Conservation (phyloP, 2,888 invertebrate species). For the Erannis defoliaria region DNA sequence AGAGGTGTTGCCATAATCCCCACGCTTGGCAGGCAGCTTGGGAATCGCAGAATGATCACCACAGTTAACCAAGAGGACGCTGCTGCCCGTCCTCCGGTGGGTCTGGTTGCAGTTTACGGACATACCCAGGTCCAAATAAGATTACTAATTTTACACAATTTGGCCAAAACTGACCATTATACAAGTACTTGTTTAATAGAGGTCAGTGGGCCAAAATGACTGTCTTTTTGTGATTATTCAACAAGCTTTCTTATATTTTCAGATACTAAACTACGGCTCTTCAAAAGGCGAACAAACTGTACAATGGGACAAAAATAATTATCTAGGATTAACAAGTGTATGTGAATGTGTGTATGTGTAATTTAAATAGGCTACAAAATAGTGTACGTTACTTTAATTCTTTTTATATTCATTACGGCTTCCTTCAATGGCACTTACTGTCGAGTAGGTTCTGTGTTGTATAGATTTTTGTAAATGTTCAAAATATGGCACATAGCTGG, state of each 20-base stretch:
- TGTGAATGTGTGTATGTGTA: conserved; percentile 33
- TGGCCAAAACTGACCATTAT: too few species aligned
- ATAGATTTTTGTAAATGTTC: conserved; percentile 19
- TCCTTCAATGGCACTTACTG: conserved; percentile 4
- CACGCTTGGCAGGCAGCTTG: too few species aligned
- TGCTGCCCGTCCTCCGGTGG: too few species aligned
- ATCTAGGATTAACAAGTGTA: conserved; percentile 39
- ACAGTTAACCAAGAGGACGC: too few species aligned
- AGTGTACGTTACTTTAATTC: conserved; percentile 3
- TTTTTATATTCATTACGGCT: conserved; percentile 28
- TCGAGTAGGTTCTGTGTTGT: conserved; percentile 8
- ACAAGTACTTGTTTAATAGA: too few species aligned
- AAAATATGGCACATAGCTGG: conserved; percentile 14
- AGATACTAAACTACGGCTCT: conserved; percentile 39
- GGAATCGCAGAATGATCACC: too few species aligned
- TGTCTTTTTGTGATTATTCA: conserved; percentile 20
- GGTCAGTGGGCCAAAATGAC: too few species aligned
- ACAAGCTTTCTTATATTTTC: conserved; percentile 34
- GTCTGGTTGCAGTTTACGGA: too few species aligned
- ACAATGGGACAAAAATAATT: conserved; percentile 47
- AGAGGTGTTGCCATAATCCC: too few species aligned
- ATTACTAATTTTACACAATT: too few species aligned
- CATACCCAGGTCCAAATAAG: too few species aligned
- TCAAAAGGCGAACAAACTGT: conserved; percentile 38
- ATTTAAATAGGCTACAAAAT: conserved; percentile 18